Evolutionary conservation across 2,888 invertebrate species (phyloP), one percentile per base, ranked within the genome.

Genomic region (Baccha elongata): DNA sequence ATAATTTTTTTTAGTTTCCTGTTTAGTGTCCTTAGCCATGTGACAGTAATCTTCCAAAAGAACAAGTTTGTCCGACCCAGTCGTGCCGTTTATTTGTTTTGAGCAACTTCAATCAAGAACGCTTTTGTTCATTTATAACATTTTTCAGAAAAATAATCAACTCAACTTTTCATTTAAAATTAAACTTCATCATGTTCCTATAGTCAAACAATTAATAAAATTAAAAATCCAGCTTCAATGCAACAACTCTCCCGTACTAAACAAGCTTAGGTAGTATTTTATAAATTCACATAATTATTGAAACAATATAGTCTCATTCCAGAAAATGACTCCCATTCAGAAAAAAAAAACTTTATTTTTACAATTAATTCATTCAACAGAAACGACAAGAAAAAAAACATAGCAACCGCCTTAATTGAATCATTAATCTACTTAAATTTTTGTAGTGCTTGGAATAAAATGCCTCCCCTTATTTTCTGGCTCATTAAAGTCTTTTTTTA

Each of bases 391-490:
- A 19, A 5, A 13, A 32, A 13, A 50, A 15, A 19, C 50, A 50
- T 10, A 44, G 29, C 55, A 6, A 52, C 50, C 17, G 40, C 15
- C 44, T 50, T 64, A 69, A 69, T 74, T 75, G 58, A 80, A 69
- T 58, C 80, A 58, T 65, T 81, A 71, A 69, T 75, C 80, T 64
- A 60, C 37, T 48, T 55, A 17, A 60, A 6, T 23, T 55, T 55
- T 55, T 19, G 4, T 23, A 6, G 21, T 7, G 7, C 32, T 64
- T 53, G 8, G 35, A 23, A 44, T 58, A 46, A 60, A 74, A 73
- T n/a, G 62, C 26, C 62, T n/a, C n/a, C 60, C 37, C 69, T 58
- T 37, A 69, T 81, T 81, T 81, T 81, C 75, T 46, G 65, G 44
- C 58, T 46, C 80, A 75, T 81, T 64, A 58, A 72, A 17, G 65